These are phyloP conservation scores for Ctena decussata DNA, from an alignment of 2,888 invertebrate genomes.

Conservation along the genomic window DNA sequence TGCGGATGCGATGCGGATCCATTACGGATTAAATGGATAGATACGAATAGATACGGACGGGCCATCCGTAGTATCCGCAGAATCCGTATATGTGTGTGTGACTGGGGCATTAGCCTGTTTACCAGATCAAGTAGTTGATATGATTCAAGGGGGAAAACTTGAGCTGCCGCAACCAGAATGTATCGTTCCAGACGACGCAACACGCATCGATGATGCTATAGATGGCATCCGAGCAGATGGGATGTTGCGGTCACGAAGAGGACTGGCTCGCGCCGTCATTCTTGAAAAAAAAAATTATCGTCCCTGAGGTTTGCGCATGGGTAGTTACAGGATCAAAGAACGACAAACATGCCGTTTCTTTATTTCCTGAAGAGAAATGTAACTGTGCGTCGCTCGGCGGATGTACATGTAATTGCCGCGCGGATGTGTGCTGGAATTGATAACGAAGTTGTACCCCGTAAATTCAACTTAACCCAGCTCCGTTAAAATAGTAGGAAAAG, in stretches of 20 bases:
- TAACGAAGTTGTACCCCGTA: neutral
- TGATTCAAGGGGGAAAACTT: neutral
- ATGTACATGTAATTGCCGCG: neutral
- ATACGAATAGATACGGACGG: no score
- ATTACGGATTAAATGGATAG: no score
- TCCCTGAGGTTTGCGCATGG: neutral
- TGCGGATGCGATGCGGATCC: no score
- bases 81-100: no score
- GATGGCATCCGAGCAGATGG: neutral
- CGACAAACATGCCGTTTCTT: neutral
- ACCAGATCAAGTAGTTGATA: neutral
- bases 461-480: neutral
- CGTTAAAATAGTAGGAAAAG: neutral
- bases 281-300: neutral
- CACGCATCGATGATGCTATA: neutral
- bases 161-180: neutral
- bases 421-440: neutral
- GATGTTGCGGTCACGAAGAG: neutral
- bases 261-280: neutral
- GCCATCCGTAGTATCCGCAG: no score
- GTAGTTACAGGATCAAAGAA: neutral
- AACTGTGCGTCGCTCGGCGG: neutral
- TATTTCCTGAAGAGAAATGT: neutral
- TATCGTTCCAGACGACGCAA: neutral
- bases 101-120: no score